Evolutionary conservation across 2,113 vertebrate species (phyloP).

Genomic region (Podiceps cristatus): DNA sequence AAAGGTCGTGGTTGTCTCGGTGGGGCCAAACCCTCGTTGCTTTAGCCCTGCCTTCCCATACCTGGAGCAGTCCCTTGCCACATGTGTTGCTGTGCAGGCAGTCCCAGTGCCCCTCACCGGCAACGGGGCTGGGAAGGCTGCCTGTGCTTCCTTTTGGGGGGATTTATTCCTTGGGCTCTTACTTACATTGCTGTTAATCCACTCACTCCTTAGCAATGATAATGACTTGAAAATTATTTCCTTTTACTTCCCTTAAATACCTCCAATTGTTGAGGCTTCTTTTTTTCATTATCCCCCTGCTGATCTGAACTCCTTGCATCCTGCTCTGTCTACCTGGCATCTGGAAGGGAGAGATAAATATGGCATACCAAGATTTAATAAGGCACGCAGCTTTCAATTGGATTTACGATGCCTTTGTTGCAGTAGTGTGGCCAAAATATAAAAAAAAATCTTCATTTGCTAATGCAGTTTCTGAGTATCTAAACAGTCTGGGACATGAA

Average conservation of each 20-base stretch:
- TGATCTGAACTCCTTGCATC: slow-evolving; percentile 23
- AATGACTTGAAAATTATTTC: not conserved
- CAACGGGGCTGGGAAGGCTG: not conserved
- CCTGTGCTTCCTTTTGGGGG: not conserved
- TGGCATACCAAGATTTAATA: slow-evolving; percentile 61
- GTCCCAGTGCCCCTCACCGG: rapidly evolving
- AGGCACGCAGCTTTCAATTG: slow-evolving; percentile 23
- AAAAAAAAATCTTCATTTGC: slow-evolving; percentile 32
- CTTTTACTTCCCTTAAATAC: not conserved
- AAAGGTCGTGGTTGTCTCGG: not conserved
- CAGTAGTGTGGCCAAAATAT: slow-evolving; percentile 44
- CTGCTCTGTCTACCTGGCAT: slow-evolving; percentile 47
- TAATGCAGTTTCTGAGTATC: slow-evolving; percentile 45
- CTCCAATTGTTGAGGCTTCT: not conserved
- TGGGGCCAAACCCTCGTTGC: not conserved
- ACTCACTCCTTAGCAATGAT: not conserved
- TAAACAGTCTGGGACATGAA: slow-evolving; percentile 29
- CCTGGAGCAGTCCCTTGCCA: not conserved
- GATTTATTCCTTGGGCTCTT: not conserved
- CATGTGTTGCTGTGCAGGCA: rapidly evolving
- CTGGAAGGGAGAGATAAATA: slow-evolving; percentile 66
- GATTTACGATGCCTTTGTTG: slow-evolving; percentile 50
- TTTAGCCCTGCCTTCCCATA: not conserved
- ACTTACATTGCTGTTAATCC: not conserved
- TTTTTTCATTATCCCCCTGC: slow-evolving; percentile 1